These are phyloP conservation scores for Mycteria americana DNA, from an alignment of 2,797 vertebrate genomes.

Conservation along the genomic window DNA sequence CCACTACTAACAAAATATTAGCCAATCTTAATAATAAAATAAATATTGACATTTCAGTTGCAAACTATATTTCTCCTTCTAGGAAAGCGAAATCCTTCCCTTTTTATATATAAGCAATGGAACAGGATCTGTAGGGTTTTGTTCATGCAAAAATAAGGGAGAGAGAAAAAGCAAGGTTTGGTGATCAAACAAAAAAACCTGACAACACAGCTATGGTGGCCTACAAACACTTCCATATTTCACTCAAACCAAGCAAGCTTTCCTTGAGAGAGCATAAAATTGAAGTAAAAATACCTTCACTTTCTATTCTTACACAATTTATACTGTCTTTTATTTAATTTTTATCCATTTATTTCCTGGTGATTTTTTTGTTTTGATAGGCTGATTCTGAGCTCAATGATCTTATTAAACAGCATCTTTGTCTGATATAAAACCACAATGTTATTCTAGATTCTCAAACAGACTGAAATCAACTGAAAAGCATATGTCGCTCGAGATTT, in stretches of 20 bases:
- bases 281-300: not conserved
- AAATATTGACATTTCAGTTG: not conserved
- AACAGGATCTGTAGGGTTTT: not conserved
- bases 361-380: not conserved
- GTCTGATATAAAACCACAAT: not conserved
- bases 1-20: not conserved
- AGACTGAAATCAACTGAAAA: not conserved
- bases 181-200: not conserved
- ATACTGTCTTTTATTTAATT: not conserved
- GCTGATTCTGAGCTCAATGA: not conserved
- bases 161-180: not conserved
- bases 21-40: not conserved
- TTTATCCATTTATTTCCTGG: not conserved
- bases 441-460: not conserved
- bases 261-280: not conserved
- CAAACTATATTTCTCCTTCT: not conserved
- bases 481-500: not conserved
- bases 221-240: not conserved
- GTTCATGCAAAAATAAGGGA: not conserved
- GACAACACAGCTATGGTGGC: not conserved
- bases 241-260: not conserved
- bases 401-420: not conserved
- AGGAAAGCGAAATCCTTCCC: not conserved
- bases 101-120: not conserved
- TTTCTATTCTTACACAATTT: not conserved